phyloP scores from a whole-genome alignment of 2,113 vertebrate species.

The Thryonomys swinderianus region DNA sequence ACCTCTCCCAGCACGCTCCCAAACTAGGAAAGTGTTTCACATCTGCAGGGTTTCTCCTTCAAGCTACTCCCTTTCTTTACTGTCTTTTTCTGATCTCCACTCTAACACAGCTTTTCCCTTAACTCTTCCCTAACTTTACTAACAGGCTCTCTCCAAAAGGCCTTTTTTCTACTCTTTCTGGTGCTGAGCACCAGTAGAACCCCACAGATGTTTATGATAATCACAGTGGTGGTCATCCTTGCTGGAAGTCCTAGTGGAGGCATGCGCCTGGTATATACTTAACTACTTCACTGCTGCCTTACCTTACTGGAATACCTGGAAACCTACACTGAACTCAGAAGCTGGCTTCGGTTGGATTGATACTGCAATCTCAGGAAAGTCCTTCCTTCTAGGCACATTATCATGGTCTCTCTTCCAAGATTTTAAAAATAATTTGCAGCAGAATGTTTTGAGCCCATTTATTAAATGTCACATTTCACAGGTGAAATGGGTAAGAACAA shows the following conservation, averaged over 20 bases:
- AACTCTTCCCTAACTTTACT: not conserved
- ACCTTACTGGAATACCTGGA: not conserved
- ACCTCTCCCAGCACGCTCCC: slow-evolving; percentile 7
- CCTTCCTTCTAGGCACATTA: not conserved
- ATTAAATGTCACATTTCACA: slow-evolving; percentile 19
- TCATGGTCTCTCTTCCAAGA: not conserved
- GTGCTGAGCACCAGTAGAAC: not conserved
- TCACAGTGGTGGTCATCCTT: not conserved
- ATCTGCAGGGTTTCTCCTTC: slow-evolving; percentile 7
- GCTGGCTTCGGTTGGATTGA: not conserved
- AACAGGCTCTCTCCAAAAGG: slow-evolving; percentile 5
- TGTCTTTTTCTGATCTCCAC: not conserved
- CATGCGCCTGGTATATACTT: not conserved
- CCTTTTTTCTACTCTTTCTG: not conserved
- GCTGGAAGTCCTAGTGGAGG: not conserved
- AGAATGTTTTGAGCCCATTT: not conserved
- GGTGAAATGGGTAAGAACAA: slow-evolving; percentile 21
- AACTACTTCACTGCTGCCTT: slow-evolving; percentile 19
- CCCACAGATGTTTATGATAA: not conserved
- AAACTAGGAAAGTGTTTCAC: not conserved
- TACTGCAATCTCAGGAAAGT: not conserved
- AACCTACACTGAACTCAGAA: not conserved
- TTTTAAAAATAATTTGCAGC: slow-evolving; percentile 35
- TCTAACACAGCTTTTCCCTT: not conserved
- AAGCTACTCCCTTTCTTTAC: slow-evolving; percentile 21